These are phyloP conservation scores for Drosophila pectinifera DNA, from an alignment of 1,140 invertebrate species.

Conservation along the genomic window DNA sequence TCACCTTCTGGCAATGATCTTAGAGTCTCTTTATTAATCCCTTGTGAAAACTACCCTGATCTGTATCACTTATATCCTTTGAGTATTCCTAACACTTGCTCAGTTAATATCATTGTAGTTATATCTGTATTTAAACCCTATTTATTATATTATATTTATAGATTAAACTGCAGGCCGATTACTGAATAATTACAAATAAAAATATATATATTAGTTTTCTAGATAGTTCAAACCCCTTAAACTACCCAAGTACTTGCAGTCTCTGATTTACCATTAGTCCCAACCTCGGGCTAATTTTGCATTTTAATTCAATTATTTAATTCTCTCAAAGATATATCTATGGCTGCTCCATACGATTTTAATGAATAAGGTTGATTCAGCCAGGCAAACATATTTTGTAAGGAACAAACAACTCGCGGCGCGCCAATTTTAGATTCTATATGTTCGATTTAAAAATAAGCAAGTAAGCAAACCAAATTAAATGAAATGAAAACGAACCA, in stretches of 20 bases:
- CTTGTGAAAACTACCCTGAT: background rate
- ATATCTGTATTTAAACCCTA: too few species aligned
- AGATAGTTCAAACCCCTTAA: too few species aligned
- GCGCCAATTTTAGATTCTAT: constrained; percentile 69
- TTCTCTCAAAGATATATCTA: background rate
- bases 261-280: background rate
- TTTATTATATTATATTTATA: too few species aligned
- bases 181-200: too few species aligned
- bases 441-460: constrained; percentile 68
- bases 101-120: too few species aligned
- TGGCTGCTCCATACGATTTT: constrained; percentile 6
- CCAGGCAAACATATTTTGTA: constrained; percentile 67
- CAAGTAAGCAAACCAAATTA: constrained; percentile 51
- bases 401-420: constrained; percentile 59
- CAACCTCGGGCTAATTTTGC: background rate
- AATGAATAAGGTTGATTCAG: constrained; percentile 20
- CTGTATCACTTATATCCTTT: too few species aligned
- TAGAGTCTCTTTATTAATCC: too few species aligned
- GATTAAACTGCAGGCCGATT: too few species aligned
- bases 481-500: constrained; percentile 56
- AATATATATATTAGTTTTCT: too few species aligned
- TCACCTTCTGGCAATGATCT: too few species aligned
- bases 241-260: background rate
- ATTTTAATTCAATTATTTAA: background rate
- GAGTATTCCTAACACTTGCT: background rate